Evolutionary conservation across 2,888 invertebrate genomes (phyloP).

Genomic region (Caradrina kadenii): DNA sequence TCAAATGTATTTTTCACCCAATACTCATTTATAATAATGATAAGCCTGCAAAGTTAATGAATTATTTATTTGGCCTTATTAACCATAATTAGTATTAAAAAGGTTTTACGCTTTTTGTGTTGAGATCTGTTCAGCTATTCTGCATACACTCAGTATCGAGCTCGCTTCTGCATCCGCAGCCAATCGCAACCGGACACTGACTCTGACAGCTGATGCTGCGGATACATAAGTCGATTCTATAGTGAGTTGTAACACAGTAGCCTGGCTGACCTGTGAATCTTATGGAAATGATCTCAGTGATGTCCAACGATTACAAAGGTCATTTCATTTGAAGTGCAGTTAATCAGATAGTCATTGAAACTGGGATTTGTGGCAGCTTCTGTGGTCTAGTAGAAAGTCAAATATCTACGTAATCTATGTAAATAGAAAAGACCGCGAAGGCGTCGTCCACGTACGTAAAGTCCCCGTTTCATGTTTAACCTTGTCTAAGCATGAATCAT

Average conservation of each 20-base stretch:
- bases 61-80: slow-evolving; percentile 85
- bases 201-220: slow-evolving; percentile 10
- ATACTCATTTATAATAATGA: slow-evolving; percentile 86
- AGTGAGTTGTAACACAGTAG: slow-evolving; percentile 49
- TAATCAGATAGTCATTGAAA: slow-evolving; percentile 71
- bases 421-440: slow-evolving; percentile 67
- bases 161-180: slow-evolving; percentile 32
- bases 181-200: slow-evolving; percentile 28
- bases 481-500: slow-evolving; percentile 81
- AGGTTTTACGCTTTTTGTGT: slow-evolving; percentile 86
- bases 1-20: slow-evolving; percentile 90
- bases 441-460: slow-evolving; percentile 63
- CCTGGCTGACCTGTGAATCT: slow-evolving; percentile 73
- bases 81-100: slow-evolving; percentile 79
- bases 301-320: slow-evolving; percentile 66
- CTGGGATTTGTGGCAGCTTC: slow-evolving; percentile 77
- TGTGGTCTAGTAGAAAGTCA: slow-evolving; percentile 64
- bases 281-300: slow-evolving; percentile 80
- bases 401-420: slow-evolving; percentile 51
- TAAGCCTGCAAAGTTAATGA: slow-evolving; percentile 84
- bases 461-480: slow-evolving; percentile 83
- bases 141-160: slow-evolving; percentile 50
- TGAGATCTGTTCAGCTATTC: slow-evolving; percentile 72
- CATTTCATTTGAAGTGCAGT: slow-evolving; percentile 69
- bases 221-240: slow-evolving; percentile 11